These are phyloP conservation scores for Chrosomus eos DNA, from an alignment of 2,797 vertebrate genomes.

Conservation along the genomic window DNA sequence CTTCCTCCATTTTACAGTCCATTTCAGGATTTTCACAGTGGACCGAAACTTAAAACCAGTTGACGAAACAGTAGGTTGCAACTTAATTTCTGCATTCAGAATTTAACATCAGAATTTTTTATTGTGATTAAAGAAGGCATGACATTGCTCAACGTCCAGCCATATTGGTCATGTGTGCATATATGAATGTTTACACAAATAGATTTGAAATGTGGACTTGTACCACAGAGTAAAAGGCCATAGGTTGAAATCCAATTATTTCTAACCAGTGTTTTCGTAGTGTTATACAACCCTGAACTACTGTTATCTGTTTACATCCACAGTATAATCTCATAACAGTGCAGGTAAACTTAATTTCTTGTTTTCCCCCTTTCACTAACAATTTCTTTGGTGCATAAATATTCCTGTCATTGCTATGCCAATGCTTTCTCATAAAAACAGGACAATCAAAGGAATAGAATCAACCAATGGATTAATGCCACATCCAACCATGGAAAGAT, in stretches of 20 bases:
- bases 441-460: constrained; percentile 31
- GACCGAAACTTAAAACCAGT: constrained; percentile 75
- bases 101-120: background rate
- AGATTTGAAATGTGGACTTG: background rate
- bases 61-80: constrained; percentile 64
- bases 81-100: background rate
- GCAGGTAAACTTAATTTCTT: background rate
- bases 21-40: constrained; percentile 82
- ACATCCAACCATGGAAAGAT: constrained; percentile 26
- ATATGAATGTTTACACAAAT: background rate
- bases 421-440: background rate
- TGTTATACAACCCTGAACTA: background rate
- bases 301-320: background rate
- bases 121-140: background rate
- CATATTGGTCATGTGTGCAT: background rate
- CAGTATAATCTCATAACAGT: constrained; percentile 24
- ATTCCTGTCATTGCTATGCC: too few species aligned
- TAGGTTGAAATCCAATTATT: background rate
- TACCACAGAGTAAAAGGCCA: background rate
- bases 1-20: constrained; percentile 70
- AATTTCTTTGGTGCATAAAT: background rate
- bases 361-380: background rate
- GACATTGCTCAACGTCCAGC: background rate
- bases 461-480: constrained; percentile 43
- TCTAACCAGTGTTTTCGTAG: background rate